These are phyloP conservation scores for Ctenoplectra terminalis DNA, from an alignment of 1,140 invertebrate genomes.

Conservation along the genomic window DNA sequence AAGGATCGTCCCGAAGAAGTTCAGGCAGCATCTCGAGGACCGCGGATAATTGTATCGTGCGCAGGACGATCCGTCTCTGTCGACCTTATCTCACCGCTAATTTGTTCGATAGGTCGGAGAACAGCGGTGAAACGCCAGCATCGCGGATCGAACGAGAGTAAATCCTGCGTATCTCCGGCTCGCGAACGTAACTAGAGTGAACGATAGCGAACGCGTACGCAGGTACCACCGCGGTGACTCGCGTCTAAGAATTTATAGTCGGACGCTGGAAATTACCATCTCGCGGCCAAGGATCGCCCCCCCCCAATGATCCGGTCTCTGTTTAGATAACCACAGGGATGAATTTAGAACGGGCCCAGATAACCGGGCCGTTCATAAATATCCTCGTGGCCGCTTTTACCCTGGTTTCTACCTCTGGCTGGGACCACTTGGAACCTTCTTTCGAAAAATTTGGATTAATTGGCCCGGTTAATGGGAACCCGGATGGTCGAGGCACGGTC, in stretches of 20 bases:
- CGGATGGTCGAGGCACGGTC: background rate
- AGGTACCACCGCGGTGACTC: conserved; percentile 12
- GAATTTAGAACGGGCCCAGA: conserved; percentile 31
- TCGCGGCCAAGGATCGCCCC: background rate
- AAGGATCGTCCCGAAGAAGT: background rate
- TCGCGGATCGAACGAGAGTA: conserved; percentile 21
- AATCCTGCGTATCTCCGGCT: conserved; percentile 44
- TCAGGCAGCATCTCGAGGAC: background rate
- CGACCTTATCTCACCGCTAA: conserved; percentile 79
- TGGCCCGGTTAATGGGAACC: conserved; percentile 1
- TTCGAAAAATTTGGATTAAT: conserved; percentile 44
- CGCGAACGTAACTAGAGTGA: conserved; percentile 51
- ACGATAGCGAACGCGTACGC: conserved; percentile 38
- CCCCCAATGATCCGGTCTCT: conserved; percentile 19
- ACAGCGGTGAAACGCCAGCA: background rate
- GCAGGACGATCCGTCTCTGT: conserved; percentile 79
- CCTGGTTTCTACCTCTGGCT: too few species aligned
- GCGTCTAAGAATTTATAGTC: conserved; percentile 47
- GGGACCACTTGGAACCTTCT: background rate
- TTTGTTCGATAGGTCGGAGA: conserved; percentile 77
- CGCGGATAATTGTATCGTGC: conserved; percentile 76
- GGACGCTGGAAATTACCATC: conserved; percentile 41
- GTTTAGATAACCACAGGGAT: conserved; percentile 49
- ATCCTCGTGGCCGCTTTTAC: conserved; percentile 18
- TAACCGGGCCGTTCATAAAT: conserved; percentile 46